Percentiles rank a stretch among this genome's conserved stretches.
Evolutionary conservation across 2,888 invertebrate species (phyloP).

Genomic region (Cordilura impudica): DNA sequence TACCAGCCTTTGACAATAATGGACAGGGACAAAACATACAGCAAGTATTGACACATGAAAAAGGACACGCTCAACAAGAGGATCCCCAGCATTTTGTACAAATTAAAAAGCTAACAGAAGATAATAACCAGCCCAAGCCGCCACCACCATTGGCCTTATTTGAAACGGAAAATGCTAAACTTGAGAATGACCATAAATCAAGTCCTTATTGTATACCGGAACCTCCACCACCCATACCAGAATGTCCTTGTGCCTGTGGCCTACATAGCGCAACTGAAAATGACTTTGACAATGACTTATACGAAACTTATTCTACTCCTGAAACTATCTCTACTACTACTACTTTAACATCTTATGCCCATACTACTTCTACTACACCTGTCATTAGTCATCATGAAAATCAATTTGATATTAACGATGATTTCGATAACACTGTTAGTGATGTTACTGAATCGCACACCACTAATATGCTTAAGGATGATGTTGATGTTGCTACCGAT

Average conservation of each 20-base stretch:
- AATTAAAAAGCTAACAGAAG: too few species aligned
- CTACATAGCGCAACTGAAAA: slow-evolving; percentile 53
- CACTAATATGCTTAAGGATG: slow-evolving; percentile 47
- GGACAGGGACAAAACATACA: slow-evolving; percentile 65
- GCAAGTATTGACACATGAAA: slow-evolving; percentile 71
- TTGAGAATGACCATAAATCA: background rate
- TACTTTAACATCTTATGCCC: slow-evolving; percentile 54
- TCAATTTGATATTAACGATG: background rate
- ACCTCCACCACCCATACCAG: slow-evolving; percentile 76
- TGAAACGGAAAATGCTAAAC: background rate
- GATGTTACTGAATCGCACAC: slow-evolving; percentile 26
- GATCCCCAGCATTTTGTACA: too few species aligned
- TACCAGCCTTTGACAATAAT: slow-evolving; percentile 81
- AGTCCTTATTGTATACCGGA: slow-evolving; percentile 72
- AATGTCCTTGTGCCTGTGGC: slow-evolving; percentile 74
- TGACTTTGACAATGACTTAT: slow-evolving; percentile 57
- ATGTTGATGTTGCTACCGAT: slow-evolving; percentile 33
- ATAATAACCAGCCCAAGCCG: too few species aligned
- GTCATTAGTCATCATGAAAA: slow-evolving; percentile 20
- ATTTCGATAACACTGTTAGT: slow-evolving; percentile 36
- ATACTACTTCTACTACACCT: slow-evolving; percentile 64
- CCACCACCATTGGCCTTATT: too few species aligned
- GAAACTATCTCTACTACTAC: slow-evolving; percentile 19
- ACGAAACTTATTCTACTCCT: slow-evolving; percentile 9
- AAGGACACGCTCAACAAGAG: background rate